Conservation (phyloP, 1,140 invertebrate species). For the Aricia agestis region DNA sequence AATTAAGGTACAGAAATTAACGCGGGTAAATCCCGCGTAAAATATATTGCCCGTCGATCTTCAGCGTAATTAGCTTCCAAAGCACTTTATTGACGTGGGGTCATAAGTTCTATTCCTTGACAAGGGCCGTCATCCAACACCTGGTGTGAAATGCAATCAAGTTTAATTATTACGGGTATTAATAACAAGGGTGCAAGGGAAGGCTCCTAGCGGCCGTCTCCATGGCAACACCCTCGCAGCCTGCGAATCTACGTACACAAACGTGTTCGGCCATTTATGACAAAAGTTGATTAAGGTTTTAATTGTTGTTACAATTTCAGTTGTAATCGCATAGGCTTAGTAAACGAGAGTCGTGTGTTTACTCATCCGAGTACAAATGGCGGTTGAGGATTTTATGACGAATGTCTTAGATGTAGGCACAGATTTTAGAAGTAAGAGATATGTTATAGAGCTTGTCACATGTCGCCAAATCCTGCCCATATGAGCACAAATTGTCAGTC, state of each 20-base stretch:
- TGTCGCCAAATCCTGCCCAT: too few species aligned
- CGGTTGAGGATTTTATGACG: too few species aligned
- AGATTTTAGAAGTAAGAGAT: too few species aligned
- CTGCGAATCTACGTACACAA: slow-evolving; percentile 53
- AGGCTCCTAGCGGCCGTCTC: slow-evolving; percentile 49
- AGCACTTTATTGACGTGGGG: slow-evolving; percentile 35
- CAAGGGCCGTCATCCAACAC: slow-evolving; percentile 67
- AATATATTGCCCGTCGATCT: slow-evolving; percentile 9
- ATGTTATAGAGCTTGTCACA: too few species aligned
- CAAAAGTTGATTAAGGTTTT: slow-evolving; percentile 61
- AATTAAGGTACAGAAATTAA: neutral
- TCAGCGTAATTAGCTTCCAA: slow-evolving; percentile 33
- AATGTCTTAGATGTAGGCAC: too few species aligned
- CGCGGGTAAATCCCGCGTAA: neutral
- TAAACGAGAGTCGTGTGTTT: neutral
- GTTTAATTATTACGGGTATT: slow-evolving; percentile 75
- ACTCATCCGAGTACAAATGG: neutral
- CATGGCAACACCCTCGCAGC: slow-evolving; percentile 65
- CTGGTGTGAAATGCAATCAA: slow-evolving; percentile 75
- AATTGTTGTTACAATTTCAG: slow-evolving; percentile 44
- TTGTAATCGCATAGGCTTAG: slow-evolving; percentile 22
- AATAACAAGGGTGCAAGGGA: slow-evolving; percentile 73
- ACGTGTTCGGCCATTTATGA: slow-evolving; percentile 66
- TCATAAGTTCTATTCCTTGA: slow-evolving; percentile 49
- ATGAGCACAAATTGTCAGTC: too few species aligned